These are phyloP conservation scores for Epizoanthus scotinus DNA, from an alignment of 92 coral and sea anemone genomes.

Conservation along the genomic window DNA sequence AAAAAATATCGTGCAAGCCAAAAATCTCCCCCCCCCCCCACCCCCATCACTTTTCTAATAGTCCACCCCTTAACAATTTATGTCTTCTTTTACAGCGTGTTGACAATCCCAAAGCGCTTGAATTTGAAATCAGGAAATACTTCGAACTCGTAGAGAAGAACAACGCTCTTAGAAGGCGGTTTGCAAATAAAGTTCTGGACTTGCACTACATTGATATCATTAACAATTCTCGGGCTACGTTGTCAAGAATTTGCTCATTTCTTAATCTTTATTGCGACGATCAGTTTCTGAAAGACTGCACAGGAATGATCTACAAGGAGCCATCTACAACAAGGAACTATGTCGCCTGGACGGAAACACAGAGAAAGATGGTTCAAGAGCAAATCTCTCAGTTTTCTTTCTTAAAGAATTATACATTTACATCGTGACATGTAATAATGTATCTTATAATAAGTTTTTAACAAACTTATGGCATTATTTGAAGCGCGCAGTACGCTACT, in stretches of 20 bases:
- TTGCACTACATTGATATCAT: conserved; percentile 78
- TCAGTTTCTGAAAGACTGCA: conserved; percentile 78
- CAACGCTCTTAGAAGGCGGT: conserved; percentile 47
- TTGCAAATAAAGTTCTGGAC: conserved; percentile 56
- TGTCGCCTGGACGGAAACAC: conserved; percentile 73
- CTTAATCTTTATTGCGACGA: conserved; percentile 67
- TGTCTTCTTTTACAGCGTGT: conserved; percentile 43
- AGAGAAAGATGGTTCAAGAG: conserved; percentile 49
- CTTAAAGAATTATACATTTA: conserved; percentile 67
- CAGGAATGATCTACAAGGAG: conserved; percentile 62
- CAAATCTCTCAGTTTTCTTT: conserved; percentile 56
- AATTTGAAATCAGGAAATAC: conserved; percentile 50
- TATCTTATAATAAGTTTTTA: too few relatives aligned
- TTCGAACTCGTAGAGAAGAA: conserved; percentile 59
- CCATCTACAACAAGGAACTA: conserved; percentile 71
- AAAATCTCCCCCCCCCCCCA: too few relatives aligned
- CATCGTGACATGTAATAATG: conserved; percentile 17
- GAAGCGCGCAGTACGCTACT: too few relatives aligned
- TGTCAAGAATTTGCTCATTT: conserved; percentile 72
- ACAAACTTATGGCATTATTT: too few relatives aligned
- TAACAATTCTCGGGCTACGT: conserved; percentile 54
- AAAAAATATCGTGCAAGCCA: too few relatives aligned
- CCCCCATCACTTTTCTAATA: too few relatives aligned
- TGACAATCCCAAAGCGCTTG: conserved; percentile 61
- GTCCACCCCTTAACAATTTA: too few relatives aligned